A percentile compares a stretch with the other conserved stretches of the same genome.
These are phyloP conservation scores for Suncus etruscus DNA, from an alignment of 2,113 vertebrate species.

Conservation along the genomic window DNA sequence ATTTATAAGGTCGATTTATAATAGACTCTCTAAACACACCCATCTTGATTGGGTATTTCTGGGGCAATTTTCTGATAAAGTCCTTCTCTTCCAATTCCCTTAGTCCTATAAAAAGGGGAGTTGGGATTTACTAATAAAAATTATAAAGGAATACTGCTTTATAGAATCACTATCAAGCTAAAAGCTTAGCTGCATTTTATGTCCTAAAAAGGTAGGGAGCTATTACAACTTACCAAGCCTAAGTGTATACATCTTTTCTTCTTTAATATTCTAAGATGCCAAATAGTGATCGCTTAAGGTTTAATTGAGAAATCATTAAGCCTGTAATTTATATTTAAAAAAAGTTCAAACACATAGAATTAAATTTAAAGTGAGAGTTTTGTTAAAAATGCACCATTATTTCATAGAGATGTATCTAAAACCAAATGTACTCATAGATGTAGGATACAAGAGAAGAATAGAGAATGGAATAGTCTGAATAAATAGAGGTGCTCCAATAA, in stretches of 20 bases:
- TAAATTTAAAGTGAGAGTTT: slow-evolving; percentile 1
- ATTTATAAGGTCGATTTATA: slow-evolving; percentile 54
- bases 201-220: background rate
- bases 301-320: background rate
- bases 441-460: background rate
- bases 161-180: background rate
- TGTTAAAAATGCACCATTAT: background rate
- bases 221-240: background rate
- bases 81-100: slow-evolving; percentile 59
- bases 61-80: slow-evolving; percentile 52
- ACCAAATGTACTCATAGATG: background rate
- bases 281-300: slow-evolving; percentile 33
- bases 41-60: slow-evolving; percentile 25
- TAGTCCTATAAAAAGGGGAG: background rate
- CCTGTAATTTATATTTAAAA: background rate
- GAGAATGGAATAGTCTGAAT: background rate
- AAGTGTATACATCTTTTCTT: background rate
- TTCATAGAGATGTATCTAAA: background rate
- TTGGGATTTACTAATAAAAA: slow-evolving; percentile 50
- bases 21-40: slow-evolving; percentile 52
- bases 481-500: background rate
- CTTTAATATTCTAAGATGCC: background rate
- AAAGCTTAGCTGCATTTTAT: background rate
- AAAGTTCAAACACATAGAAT: background rate
- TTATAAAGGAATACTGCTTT: background rate